A percentile compares a stretch with the other conserved stretches of the same genome.
phyloP scores from a whole-genome alignment of 1,140 invertebrate genomes.

The Micrasema minimum region DNA sequence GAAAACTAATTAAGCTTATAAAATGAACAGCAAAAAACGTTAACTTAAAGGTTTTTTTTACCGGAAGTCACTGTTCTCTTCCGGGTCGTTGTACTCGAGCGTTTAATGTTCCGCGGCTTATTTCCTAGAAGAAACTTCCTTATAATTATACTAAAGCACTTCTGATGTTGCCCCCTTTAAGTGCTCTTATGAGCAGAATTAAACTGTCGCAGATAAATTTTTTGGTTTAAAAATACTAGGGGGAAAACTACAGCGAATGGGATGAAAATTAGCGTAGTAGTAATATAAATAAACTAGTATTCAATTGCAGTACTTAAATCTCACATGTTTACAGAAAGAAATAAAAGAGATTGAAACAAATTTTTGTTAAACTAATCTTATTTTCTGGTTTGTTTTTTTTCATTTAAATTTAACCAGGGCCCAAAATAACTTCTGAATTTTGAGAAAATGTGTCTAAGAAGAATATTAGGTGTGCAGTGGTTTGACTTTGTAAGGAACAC shows the following conservation, averaged over 20 bases:
- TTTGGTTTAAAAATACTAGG: too few relatives aligned
- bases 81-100: constrained; percentile 25
- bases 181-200: constrained; percentile 24
- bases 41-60: constrained; percentile 1
- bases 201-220: constrained; percentile 7
- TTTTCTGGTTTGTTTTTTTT: too few relatives aligned
- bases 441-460: too few relatives aligned
- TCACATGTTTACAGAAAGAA: too few relatives aligned
- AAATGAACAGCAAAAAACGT: constrained; percentile 1
- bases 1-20: neutral
- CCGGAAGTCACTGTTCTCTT: constrained; percentile 5
- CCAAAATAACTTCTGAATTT: too few relatives aligned
- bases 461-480: too few relatives aligned
- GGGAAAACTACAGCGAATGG: neutral
- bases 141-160: constrained; percentile 29
- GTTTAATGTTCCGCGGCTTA: constrained; percentile 25
- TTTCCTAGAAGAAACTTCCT: constrained; percentile 29
- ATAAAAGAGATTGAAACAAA: too few relatives aligned
- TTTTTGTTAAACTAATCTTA: too few relatives aligned
- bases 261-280: neutral
- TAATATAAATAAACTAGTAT: neutral
- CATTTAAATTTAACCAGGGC: too few relatives aligned
- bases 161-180: constrained; percentile 30
- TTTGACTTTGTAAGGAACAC: too few relatives aligned
- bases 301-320: neutral